Evolutionary conservation across 2,797 vertebrate genomes (phyloP), one percentile per base, ranked within the genome.

Genomic region (Falco naumanni): DNA sequence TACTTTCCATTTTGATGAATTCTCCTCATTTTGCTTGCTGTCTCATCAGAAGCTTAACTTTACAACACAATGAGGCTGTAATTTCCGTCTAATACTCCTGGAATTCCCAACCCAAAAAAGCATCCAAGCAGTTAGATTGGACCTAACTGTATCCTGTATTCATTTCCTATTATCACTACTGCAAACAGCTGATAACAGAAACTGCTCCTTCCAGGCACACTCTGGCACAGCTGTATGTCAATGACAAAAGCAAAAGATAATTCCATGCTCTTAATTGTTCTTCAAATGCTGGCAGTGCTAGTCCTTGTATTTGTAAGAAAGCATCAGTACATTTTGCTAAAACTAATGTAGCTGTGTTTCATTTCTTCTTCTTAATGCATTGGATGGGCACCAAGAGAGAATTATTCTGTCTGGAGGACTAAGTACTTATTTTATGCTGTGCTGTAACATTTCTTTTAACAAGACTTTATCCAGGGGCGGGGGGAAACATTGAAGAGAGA

Each of bases 181-280:
- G 34, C 63, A 81, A 93, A 89, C 39, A 64, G 56, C 77, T 71
- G 74, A 57, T 90, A 93, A 80, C 64, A 77, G 63, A 70, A 74
- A 33, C 37, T 59, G 33, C 48, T 86, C 51, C 57, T 59, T 93
- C 71, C 53, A 84, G 80, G 60, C 60, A 50, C 0, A 5, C n/a
- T 70, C 56, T 89, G 56, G 66, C 64, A 87, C 33, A 78, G 53
- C 29, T 81, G 4, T 33, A 25, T 48, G 24, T 33, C 77, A 84
- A 39, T 50, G 59, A 82, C 66, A 92, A 95, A 84, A 90, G 45
- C 48, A 81, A 94, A 89, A 37, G 64, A 63, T 72, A 87, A 76
- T 90, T 84, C 56, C 33, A 20, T 37, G 39, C 31, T 88, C 47
- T 91, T 70, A 89, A 77, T 4, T 90, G 90, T 80, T 82, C 74